These are phyloP conservation scores for Anoplolepis gracilipes DNA, from an alignment of 1,140 invertebrate species.

Conservation along the genomic window DNA sequence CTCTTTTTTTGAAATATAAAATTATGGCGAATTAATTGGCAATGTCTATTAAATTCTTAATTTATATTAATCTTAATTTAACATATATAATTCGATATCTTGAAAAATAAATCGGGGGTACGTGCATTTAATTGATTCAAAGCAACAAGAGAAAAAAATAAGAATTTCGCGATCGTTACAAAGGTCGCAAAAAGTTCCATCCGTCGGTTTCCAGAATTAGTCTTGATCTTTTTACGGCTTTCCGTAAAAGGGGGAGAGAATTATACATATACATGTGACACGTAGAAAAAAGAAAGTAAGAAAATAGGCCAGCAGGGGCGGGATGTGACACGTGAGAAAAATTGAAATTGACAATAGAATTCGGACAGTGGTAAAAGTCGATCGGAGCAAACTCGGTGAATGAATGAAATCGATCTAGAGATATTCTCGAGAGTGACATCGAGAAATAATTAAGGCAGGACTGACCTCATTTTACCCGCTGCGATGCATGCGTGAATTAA, in stretches of 20 bases:
- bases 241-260: constrained; percentile 11
- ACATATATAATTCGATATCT: not conserved
- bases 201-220: not conserved
- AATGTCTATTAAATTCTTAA: too few relatives aligned
- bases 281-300: constrained; percentile 25
- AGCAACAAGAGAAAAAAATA: not conserved
- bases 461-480: constrained; percentile 39
- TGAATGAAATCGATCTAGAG: constrained; percentile 32
- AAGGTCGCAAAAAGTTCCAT: constrained; percentile 35
- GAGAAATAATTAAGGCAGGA: constrained; percentile 46
- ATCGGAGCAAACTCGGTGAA: constrained; percentile 39
- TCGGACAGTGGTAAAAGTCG: constrained; percentile 61
- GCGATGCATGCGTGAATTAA: constrained; percentile 66
- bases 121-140: not conserved
- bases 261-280: constrained; percentile 42
- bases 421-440: constrained; percentile 17
- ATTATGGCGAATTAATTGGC: too few relatives aligned
- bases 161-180: constrained; percentile 1
- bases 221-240: not conserved
- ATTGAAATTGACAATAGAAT: constrained; percentile 56
- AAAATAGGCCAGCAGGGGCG: constrained; percentile 23
- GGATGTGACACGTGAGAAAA: constrained; percentile 58
- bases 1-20: not conserved
- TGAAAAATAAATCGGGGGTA: not conserved
- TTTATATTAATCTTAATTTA: too few relatives aligned